phyloP scores from a whole-genome alignment of 2,797 vertebrate genomes.

The Zalophus californianus region DNA sequence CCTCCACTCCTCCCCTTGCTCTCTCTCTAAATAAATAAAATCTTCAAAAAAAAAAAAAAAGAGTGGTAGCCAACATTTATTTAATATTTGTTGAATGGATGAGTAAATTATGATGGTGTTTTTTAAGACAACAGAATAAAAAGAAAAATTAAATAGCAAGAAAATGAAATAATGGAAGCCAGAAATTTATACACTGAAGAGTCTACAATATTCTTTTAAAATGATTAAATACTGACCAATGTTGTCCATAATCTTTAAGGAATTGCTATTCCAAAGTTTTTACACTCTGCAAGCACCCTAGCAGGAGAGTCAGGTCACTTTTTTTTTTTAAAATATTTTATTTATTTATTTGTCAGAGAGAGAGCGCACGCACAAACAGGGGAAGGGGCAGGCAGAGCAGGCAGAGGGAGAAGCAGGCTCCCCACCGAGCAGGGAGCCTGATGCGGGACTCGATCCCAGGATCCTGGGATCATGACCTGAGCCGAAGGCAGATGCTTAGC shows the following conservation, averaged over 20 bases:
- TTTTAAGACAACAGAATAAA: constrained; percentile 13
- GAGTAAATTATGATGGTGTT: not conserved
- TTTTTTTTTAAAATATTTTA: not conserved
- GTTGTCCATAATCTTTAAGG: not conserved
- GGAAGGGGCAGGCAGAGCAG: no score
- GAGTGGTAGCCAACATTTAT: not conserved
- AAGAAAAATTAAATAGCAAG: constrained; percentile 16
- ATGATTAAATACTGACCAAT: not conserved
- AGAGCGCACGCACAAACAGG: no score
- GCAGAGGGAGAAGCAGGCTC: no score
- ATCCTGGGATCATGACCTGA: no score
- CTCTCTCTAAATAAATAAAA: not conserved
- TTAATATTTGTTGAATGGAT: constrained; percentile 27
- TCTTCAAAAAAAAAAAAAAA: no score
- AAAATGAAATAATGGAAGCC: not conserved
- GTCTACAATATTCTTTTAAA: not conserved
- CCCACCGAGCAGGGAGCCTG: no score
- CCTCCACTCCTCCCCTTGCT: not conserved
- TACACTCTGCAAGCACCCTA: not conserved
- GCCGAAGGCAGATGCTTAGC: no score
- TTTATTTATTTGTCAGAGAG: no score
- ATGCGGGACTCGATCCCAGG: no score
- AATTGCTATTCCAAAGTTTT: not conserved
- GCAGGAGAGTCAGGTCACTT: not conserved
- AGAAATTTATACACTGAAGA: not conserved